Conservation (phyloP, 2,797 vertebrate species). For the Apogon hyalosoma region DNA sequence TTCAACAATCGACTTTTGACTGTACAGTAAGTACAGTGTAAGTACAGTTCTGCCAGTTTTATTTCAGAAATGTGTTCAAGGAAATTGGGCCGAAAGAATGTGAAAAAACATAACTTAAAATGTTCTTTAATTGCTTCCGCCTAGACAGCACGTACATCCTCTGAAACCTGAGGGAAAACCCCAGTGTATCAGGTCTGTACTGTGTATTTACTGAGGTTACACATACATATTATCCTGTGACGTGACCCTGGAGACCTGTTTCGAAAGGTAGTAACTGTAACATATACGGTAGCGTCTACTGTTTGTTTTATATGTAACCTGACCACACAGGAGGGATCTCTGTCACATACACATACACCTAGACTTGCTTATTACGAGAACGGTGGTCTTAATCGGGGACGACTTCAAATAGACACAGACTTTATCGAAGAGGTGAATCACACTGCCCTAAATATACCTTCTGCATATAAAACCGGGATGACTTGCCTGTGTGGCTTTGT, state of each 20-base stretch:
- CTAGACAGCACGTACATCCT: no score
- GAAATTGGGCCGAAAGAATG: no score
- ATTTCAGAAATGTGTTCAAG: no score
- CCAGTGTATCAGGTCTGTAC: constrained; percentile 9
- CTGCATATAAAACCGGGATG: constrained; percentile 31
- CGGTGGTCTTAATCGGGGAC: neutral
- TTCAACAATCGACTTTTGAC: no score
- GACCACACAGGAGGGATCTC: constrained; percentile 34
- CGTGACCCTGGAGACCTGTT: constrained; percentile 19
- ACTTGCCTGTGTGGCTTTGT: constrained; percentile 31
- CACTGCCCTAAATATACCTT: constrained; percentile 24
- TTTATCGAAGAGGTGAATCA: constrained; percentile 34
- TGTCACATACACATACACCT: constrained; percentile 20
- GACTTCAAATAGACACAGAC: constrained; percentile 24
- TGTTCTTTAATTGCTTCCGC: no score
- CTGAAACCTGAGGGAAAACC: no score
- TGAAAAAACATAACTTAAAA: no score
- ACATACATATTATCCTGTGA: constrained; percentile 26
- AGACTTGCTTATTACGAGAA: constrained; percentile 31
- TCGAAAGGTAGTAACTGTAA: constrained; percentile 1
- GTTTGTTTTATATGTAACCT: constrained; percentile 42
- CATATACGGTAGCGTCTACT: constrained; percentile 29
- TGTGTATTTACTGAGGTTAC: constrained; percentile 38
- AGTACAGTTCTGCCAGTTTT: no score
- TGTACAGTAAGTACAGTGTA: no score